A percentile compares a stretch with the other conserved stretches of the same genome.
These are phyloP conservation scores for Dasyprocta punctata DNA, from an alignment of 2,113 vertebrate genomes.

Conservation along the genomic window DNA sequence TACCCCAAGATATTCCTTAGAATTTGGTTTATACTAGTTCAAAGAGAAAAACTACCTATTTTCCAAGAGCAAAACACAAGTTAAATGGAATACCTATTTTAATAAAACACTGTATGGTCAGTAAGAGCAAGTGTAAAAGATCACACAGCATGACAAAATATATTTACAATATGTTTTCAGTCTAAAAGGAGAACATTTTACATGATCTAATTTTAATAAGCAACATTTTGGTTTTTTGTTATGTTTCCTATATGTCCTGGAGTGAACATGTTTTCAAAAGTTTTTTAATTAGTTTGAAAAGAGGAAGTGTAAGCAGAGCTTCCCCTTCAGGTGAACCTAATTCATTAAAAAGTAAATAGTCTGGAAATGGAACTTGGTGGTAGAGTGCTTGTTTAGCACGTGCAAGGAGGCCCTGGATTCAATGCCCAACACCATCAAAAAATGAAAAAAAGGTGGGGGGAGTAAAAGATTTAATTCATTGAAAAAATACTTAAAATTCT, in stretches of 20 bases:
- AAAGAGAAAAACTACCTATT: not conserved
- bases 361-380: not conserved
- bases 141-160: not conserved
- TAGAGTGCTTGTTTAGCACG: not conserved
- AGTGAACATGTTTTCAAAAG: constrained; percentile 39
- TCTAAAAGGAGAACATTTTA: not conserved
- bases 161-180: not conserved
- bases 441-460: not conserved
- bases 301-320: not conserved
- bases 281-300: not conserved
- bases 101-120: not conserved
- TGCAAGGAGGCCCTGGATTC: not conserved
- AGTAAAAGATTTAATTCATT: not conserved
- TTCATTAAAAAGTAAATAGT: not conserved
- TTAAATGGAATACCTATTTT: not conserved
- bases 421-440: not conserved
- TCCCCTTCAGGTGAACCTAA: not conserved
- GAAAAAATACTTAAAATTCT: constrained; percentile 35
- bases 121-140: not conserved
- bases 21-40: not conserved
- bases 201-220: not conserved
- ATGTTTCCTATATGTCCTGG: not conserved
- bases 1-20: not conserved
- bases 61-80: not conserved
- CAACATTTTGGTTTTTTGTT: not conserved